These are phyloP conservation scores for Hemitrygon akajei DNA, from an alignment of 2,797 vertebrate genomes.

Conservation along the genomic window DNA sequence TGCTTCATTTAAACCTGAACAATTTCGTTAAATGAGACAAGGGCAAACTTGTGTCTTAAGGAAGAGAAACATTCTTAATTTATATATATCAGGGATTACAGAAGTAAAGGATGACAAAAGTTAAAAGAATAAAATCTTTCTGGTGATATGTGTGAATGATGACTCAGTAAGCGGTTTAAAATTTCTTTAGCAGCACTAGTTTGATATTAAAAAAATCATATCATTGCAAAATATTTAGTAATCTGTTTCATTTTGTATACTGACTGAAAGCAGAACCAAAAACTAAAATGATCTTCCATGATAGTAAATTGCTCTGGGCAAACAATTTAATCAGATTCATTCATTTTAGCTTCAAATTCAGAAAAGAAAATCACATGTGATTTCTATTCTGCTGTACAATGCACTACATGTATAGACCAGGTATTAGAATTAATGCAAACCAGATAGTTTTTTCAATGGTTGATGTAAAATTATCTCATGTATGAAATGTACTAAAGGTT, in stretches of 20 bases:
- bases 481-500: conserved; percentile 8
- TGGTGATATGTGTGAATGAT: not conserved
- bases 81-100: not conserved
- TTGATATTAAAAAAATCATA: not conserved
- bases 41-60: not conserved
- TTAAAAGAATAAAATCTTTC: not conserved
- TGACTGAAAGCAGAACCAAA: not conserved
- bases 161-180: not conserved
- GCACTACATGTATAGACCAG: not conserved
- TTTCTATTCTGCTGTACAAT: conserved; percentile 4
- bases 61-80: not conserved
- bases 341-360: conserved; percentile 2
- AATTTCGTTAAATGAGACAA: not conserved
- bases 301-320: not conserved
- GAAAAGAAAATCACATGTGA: not conserved
- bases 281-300: not conserved
- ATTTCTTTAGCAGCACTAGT: not conserved
- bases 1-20: not conserved
- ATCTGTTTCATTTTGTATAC: not conserved
- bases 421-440: conserved; percentile 1
- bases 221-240: not conserved
- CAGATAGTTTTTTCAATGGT: not conserved
- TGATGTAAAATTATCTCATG: not conserved
- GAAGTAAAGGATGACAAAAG: not conserved
- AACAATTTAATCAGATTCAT: not conserved